These are phyloP conservation scores for Pandemis cinnamomeana DNA, from an alignment of 2,888 invertebrate species.

Conservation along the genomic window DNA sequence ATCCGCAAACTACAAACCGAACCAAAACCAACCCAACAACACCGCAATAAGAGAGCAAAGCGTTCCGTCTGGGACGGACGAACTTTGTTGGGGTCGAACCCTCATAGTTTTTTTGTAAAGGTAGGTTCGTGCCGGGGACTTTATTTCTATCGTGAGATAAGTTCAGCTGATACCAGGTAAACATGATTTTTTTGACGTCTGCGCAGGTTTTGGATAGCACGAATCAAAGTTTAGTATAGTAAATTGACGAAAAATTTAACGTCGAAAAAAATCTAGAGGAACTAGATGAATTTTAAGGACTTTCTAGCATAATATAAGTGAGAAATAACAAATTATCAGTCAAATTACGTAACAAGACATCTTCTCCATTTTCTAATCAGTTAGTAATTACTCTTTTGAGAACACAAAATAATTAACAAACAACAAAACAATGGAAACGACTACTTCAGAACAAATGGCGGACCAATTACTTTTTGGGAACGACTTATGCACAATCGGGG, in stretches of 20 bases:
- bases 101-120: conserved; percentile 40
- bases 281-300: background rate
- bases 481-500: conserved; percentile 2
- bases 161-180: conserved; percentile 38
- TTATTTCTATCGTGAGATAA: conserved; percentile 39
- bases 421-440: conserved; percentile 3
- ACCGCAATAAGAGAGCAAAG: conserved; percentile 30
- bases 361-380: background rate
- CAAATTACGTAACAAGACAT: background rate
- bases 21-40: conserved; percentile 47
- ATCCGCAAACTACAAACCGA: conserved; percentile 27
- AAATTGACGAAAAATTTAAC: background rate
- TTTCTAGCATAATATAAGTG: background rate
- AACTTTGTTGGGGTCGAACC: conserved; percentile 32
- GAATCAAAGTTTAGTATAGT: background rate
- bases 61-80: background rate
- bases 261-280: background rate
- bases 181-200: conserved; percentile 23
- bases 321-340: background rate
- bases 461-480: conserved; percentile 1
- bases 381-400: background rate
- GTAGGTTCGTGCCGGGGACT: conserved; percentile 37
- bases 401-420: conserved; percentile 7
- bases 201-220: conserved; percentile 2
- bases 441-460: background rate